Percentiles rank a stretch among this genome's conserved stretches.
Conservation (phyloP, 2,113 vertebrate genomes). For the Pelvicachromis taeniatus region DNA sequence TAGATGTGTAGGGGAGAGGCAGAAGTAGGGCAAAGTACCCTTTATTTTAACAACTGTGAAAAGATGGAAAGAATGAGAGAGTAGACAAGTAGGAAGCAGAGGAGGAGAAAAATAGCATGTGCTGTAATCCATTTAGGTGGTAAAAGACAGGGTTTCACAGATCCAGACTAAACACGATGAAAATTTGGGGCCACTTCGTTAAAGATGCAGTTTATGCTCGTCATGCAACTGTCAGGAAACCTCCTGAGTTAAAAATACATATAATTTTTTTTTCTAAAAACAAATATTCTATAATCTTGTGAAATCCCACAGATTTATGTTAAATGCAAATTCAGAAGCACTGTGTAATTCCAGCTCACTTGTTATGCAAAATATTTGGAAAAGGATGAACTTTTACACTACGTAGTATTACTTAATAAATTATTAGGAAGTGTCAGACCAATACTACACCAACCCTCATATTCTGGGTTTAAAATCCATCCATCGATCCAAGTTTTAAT, state of each 20-base stretch:
- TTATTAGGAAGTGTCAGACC: not conserved
- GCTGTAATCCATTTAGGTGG: not conserved
- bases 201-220: not conserved
- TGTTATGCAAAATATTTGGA: not conserved
- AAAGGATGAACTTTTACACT: not conserved
- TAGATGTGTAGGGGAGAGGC: not conserved
- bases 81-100: not conserved
- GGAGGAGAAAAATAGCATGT: not conserved
- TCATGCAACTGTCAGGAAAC: not conserved
- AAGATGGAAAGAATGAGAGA: not conserved
- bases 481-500: not conserved
- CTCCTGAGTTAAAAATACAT: not conserved
- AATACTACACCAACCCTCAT: not conserved
- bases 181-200: not conserved
- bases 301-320: not conserved
- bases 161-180: not conserved
- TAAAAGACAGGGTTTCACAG: not conserved
- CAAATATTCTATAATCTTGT: not conserved
- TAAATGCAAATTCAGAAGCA: not conserved
- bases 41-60: constrained; percentile 7
- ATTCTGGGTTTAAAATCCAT: not conserved
- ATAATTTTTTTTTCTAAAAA: not conserved
- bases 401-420: not conserved
- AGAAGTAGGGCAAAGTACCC: constrained; percentile 39
- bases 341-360: not conserved